Evolutionary conservation across 2,888 invertebrate genomes (phyloP).

Genomic region (Andricus quercusramuli): DNA sequence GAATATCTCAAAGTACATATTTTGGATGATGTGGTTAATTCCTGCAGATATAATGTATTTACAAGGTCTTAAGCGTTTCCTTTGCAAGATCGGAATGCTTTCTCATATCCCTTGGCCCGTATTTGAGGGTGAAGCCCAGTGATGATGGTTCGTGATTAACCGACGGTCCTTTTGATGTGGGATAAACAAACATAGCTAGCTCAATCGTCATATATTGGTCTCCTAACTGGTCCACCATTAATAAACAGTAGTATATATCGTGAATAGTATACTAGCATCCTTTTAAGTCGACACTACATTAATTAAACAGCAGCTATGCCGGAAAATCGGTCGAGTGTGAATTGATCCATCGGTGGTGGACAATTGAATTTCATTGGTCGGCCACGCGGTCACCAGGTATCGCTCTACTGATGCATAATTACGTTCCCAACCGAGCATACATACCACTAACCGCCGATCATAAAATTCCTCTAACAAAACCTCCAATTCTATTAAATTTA

Average conservation of each 20-base stretch:
- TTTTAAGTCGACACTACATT: constrained; percentile 55
- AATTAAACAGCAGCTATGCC: constrained; percentile 49
- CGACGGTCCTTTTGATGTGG: constrained; percentile 71
- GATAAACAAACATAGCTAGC: constrained; percentile 69
- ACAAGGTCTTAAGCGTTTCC: neutral
- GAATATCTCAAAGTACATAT: too few relatives aligned
- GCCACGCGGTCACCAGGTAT: constrained; percentile 47
- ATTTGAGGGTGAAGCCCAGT: constrained; percentile 15
- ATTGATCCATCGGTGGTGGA: constrained; percentile 49
- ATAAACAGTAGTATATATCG: constrained; percentile 49
- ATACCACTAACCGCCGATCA: neutral
- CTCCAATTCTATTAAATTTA: neutral
- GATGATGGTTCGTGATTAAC: constrained; percentile 65
- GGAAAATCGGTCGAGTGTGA: constrained; percentile 32
- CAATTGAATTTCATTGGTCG: constrained; percentile 49
- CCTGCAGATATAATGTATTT: neutral
- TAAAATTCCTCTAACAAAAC: neutral
- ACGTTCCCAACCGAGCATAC: constrained; percentile 14
- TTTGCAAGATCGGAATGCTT: neutral
- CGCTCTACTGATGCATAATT: constrained; percentile 39
- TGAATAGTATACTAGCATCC: constrained; percentile 38
- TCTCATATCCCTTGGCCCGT: neutral
- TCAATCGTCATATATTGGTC: constrained; percentile 66
- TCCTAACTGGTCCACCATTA: constrained; percentile 48
- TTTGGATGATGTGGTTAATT: neutral